Base-by-base conservation (phyloP, 2,888 invertebrate species). In the Nomada fabriciana region DNA sequence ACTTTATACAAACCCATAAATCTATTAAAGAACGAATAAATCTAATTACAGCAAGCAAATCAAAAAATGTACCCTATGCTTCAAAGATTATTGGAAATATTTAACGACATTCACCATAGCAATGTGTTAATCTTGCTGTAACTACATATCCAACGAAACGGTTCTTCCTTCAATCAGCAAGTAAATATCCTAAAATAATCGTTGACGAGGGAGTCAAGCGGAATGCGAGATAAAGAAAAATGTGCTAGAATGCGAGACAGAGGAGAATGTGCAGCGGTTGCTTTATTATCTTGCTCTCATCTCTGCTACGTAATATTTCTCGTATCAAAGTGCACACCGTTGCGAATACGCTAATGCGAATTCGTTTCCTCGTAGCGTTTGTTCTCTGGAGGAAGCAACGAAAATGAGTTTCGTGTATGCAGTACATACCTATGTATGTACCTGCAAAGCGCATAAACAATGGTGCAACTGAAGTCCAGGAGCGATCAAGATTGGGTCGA, bases 231-330 rank as follows among this genome's bases (percentile, higher is more conserved):
- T 76, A 65, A 76, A 72, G 50, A 61, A 60, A 57, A 73, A 79
- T 69, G 73, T 69, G 79, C 73, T 60, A 25, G 61, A 76, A 64
- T 20, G 65, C 61, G 20, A 11, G 70, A 71, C 59, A 71, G 64
- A 65, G 23, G 70, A 77, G 70, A 83, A 83, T 83, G 70, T 82
- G 83, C 83, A 77, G 23, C 52, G 82, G 55, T 71, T 81, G 82
- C 82, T 77, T 42, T 72, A 82, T 75, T 78, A 82, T 83, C 78
- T 77, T 36, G 18, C 70, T 76, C 70, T 74, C 73, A 73, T 64
- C 76, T 68, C 76, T 81, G 77, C 65, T 61, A 73, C 72, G 61
- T 80, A 81, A 69, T 61, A 81, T 83, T 77, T 77, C 65, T 59
- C 70, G 36, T 47, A 65, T 74, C 70, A 70, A 65, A 73, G 64